These are phyloP conservation scores for Charadrius vociferus DNA, from an alignment of 2,113 vertebrate species.

Conservation along the genomic window DNA sequence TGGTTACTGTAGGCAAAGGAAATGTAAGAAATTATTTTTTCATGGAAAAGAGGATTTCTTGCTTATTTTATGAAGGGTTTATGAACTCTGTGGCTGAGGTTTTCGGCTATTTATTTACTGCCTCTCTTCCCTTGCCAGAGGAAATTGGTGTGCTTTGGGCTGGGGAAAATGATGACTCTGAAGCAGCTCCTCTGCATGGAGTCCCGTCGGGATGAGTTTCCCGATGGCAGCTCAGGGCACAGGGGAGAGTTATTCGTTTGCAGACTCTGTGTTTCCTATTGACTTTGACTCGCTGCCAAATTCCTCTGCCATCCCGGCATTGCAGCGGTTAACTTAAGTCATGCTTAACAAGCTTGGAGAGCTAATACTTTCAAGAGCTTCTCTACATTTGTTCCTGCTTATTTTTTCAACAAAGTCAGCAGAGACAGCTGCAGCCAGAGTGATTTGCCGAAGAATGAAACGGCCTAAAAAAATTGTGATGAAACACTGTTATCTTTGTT, in stretches of 20 bases:
- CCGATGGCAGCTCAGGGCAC: background rate
- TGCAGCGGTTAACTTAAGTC: constrained; percentile 25
- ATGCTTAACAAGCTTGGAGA: background rate
- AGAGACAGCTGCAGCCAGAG: background rate
- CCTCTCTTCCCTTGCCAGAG: background rate
- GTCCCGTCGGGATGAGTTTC: background rate
- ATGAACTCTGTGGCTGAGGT: background rate
- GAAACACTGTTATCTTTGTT: constrained; percentile 49
- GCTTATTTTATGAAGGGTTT: background rate
- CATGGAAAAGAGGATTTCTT: background rate
- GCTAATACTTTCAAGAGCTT: constrained; percentile 5
- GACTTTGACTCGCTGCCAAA: background rate
- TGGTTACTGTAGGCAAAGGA: background rate
- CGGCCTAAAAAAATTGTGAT: background rate
- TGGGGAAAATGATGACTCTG: background rate
- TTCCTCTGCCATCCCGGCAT: background rate
- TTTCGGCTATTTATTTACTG: background rate
- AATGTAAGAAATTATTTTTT: background rate
- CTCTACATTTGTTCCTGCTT: constrained; percentile 25
- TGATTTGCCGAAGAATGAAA: background rate
- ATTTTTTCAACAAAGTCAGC: background rate
- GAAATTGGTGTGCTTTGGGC: background rate
- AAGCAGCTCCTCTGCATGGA: background rate
- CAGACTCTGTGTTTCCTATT: background rate
- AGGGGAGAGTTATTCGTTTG: background rate